Evolutionary conservation across 1,140 invertebrate genomes (phyloP), one percentile per base, ranked within the genome.

Genomic region (Microvelia longipes): DNA sequence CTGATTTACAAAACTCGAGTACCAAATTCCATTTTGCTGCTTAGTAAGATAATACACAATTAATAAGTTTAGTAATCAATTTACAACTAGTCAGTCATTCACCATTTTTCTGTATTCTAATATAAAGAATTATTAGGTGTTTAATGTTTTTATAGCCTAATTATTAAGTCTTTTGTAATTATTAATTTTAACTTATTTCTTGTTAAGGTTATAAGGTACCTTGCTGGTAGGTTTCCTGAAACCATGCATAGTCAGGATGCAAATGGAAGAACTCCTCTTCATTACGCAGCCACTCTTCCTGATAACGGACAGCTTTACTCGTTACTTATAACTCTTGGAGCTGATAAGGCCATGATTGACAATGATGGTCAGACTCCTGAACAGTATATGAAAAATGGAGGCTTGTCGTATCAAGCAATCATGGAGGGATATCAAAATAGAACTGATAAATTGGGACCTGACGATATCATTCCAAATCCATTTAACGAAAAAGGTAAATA

Each of bases 291-390:
- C 2, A 88, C 88, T 2, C 79, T 94, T 35, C 85, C 87, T 19
- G 93, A 96, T 75, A 92, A 91, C 74, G 91, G 91, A 0, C 89
- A 93, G 77, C 92, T 93, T 76, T 95, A 91, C 78, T 91, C 93
- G 78, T 82, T 93, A 66, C 80, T 96, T 60, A 80, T 90, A 74
- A 90, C 93, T 76, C 81, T 93, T 66, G 93, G 93, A 62, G 90
- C 90, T 19, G 91, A 95, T 81, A 85, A 88, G 1, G 87, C 90
- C 73, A 80, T 87, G 64, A 83, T 88, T 75, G 94, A 96, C 79
- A 90, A 91, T 75, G 92, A 94, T 81, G 86, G 85, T 81, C 27
- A n/a, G 11, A 88, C 86, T 69, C 85, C 90, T 62, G 89, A 91
- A 73, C 87, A 87, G 75, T 93, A 91, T 78, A 82, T 86, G 73